A percentile compares a stretch with the other conserved stretches of the same genome.
phyloP scores from a whole-genome alignment of 2,113 vertebrate species.

The Percina caprodes region DNA sequence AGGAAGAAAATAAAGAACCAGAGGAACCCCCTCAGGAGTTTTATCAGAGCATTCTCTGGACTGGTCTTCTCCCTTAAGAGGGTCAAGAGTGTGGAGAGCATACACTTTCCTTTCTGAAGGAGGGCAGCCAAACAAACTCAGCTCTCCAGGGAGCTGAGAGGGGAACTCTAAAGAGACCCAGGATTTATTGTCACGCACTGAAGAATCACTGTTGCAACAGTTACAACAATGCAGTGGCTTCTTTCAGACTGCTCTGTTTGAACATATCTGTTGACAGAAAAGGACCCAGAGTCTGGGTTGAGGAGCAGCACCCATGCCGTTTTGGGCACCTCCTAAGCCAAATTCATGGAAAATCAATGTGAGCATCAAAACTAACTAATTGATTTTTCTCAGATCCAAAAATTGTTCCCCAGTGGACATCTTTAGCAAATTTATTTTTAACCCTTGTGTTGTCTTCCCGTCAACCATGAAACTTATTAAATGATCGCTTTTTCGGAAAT shows the following conservation, averaged over 20 bases:
- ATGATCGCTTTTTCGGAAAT: too few species aligned
- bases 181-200: conserved; percentile 41
- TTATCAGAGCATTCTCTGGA: conserved; percentile 47
- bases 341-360: too few species aligned
- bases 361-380: too few species aligned
- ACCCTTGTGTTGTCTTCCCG: too few species aligned
- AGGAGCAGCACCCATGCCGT: too few species aligned
- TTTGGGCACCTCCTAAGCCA: too few species aligned
- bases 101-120: conserved; percentile 56
- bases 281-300: neutral
- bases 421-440: too few species aligned
- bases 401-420: too few species aligned
- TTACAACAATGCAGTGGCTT: neutral
- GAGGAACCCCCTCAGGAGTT: conserved; percentile 36
- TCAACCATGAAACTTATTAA: too few species aligned
- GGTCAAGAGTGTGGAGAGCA: conserved; percentile 65
- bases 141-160: conserved; percentile 47
- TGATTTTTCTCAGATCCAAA: too few species aligned
- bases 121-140: conserved; percentile 50
- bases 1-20: conserved; percentile 31
- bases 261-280: neutral
- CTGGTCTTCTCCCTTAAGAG: conserved; percentile 52
- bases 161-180: conserved; percentile 26
- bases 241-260: neutral
- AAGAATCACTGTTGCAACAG: conserved; percentile 25